These are phyloP conservation scores for Pristionchus mayeri DNA, from an alignment of 2,888 invertebrate species.

Conservation along the genomic window DNA sequence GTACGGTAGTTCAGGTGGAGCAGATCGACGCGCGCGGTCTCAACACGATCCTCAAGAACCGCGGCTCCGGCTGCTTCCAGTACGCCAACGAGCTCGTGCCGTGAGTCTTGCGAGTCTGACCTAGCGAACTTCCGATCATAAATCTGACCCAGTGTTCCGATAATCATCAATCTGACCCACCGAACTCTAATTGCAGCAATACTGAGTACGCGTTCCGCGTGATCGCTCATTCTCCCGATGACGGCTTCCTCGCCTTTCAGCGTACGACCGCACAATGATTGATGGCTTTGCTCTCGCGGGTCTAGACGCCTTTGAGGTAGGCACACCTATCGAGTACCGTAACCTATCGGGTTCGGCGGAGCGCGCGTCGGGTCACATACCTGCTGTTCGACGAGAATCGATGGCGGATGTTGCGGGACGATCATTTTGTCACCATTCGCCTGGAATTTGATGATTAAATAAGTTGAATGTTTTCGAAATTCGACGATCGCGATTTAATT, in stretches of 20 bases:
- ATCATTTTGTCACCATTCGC: too few species aligned
- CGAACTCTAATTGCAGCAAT: neutral
- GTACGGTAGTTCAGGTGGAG: slow-evolving; percentile 13
- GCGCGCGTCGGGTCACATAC: too few species aligned
- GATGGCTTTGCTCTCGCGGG: too few species aligned
- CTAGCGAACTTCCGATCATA: neutral
- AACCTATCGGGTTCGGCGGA: too few species aligned
- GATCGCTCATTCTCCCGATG: slow-evolving; percentile 51
- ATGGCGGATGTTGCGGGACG: too few species aligned
- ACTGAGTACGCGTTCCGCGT: slow-evolving; percentile 68
- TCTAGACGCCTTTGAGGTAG: too few species aligned
- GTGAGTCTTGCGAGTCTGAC: slow-evolving; percentile 44
- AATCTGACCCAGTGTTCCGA: neutral
- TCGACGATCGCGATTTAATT: too few species aligned
- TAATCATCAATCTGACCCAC: neutral
- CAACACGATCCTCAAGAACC: slow-evolving; percentile 45
- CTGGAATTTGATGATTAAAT: too few species aligned
- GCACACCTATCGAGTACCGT: too few species aligned
- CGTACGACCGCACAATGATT: too few species aligned
- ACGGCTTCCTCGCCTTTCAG: slow-evolving; percentile 55
- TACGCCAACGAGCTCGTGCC: slow-evolving; percentile 50
- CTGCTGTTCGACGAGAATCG: too few species aligned
- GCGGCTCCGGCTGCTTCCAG: neutral
- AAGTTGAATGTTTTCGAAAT: too few species aligned
- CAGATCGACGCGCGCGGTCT: neutral